Evolutionary conservation across 2,888 invertebrate species (phyloP).

Genomic region (Pristionchus exspectatus): DNA sequence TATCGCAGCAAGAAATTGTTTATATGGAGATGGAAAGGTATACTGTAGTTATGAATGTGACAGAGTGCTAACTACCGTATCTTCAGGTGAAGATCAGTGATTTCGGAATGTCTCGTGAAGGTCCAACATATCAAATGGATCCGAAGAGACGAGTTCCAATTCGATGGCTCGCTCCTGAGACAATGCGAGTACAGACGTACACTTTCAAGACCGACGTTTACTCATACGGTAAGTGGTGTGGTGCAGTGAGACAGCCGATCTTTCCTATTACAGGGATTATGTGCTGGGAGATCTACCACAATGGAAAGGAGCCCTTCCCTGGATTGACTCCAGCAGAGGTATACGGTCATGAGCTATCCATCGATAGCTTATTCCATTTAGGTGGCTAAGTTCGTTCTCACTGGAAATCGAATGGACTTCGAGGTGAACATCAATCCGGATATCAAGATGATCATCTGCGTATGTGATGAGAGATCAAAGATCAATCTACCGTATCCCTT

Average conservation of each 20-base stretch:
- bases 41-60: not conserved
- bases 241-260: not conserved
- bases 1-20: conserved; percentile 52
- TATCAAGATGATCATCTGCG: conserved; percentile 4
- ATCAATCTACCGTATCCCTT: conserved; percentile 15
- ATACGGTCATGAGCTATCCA: not conserved
- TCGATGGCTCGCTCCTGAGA: conserved; percentile 55
- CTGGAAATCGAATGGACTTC: conserved; percentile 38
- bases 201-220: conserved; percentile 46
- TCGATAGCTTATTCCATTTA: not conserved
- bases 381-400: conserved; percentile 16
- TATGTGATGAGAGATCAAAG: conserved; percentile 38
- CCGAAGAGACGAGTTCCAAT: conserved; percentile 57
- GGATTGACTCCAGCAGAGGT: conserved; percentile 35
- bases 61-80: not conserved
- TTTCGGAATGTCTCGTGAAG: conserved; percentile 61
- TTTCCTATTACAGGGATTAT: conserved; percentile 31
- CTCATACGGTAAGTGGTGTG: conserved; percentile 37
- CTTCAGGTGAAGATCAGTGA: conserved; percentile 61
- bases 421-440: conserved; percentile 22
- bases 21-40: conserved; percentile 56
- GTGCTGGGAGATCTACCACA: conserved; percentile 54
- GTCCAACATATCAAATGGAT: conserved; percentile 60
- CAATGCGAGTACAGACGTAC: conserved; percentile 33
- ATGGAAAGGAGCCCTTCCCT: conserved; percentile 52